Evolutionary conservation across 2,888 invertebrate species (phyloP), one percentile per base, ranked within the genome.

Genomic region (Lepidochrysops patricia): DNA sequence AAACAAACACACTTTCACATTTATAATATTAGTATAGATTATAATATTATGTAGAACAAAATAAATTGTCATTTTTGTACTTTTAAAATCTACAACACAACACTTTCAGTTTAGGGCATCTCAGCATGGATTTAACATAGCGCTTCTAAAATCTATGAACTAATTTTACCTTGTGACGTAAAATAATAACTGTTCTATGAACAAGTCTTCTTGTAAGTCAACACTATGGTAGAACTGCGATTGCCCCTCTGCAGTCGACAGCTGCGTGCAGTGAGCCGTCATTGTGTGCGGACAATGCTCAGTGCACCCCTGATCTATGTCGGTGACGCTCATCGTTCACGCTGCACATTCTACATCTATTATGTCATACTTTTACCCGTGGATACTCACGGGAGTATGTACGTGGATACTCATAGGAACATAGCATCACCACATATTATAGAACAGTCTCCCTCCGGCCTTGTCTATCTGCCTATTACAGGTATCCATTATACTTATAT

Each of bases 291-390:
- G 63, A 71, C 71, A 74, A 72, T 70, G 70, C 72, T 70, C 71
- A 74, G 72, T 70, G 70, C 72, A 63, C 77, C 76, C 76, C 70
- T 71, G 69, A 72, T 71, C 71, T 73, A 73, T 69, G 63, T 65
- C 59, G 60, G 64, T 64, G 64, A 65, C 63, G 61, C 61, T 57
- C 63, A 54, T 52, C 60, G 50, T 43, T 52, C 61, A 63, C 35
- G 60, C 54, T 60, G 58, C 43, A 60, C 58, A 34, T 63, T 57
- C 61, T 62, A 64, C 59, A 56, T 34, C 25, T 48, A 57, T 57
- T 54, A 58, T 57, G 9, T 29, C 52, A 43, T 43, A 43, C 23
- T 19, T 43, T n/a, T n/a, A n/a, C n/a, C n/a, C n/a, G n/a, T n/a
- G n/a, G n/a, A n/a, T n/a, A n/a, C 35, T 5, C 35, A 35, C 35